Conservation (phyloP, 2,888 invertebrate genomes). For the Pammene fasciana region DNA sequence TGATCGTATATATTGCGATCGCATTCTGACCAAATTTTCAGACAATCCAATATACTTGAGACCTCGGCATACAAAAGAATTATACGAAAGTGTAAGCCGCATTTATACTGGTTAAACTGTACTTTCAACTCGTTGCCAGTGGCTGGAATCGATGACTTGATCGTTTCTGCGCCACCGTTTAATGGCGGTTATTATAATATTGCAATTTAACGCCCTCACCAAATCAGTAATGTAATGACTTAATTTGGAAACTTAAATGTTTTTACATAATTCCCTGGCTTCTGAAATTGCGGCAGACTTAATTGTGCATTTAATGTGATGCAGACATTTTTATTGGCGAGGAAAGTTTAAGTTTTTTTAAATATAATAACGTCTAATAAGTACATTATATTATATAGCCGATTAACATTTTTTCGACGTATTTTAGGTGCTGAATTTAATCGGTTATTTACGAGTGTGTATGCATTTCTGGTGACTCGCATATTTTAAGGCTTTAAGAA, state of each 20-base stretch:
- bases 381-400: conserved; percentile 11
- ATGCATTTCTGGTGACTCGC: neutral
- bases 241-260: conserved; percentile 62
- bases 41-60: neutral
- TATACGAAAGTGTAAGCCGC: neutral
- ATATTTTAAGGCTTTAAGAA: too few relatives aligned
- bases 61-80: neutral
- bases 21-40: neutral
- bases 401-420: neutral
- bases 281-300: conserved; percentile 58
- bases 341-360: conserved; percentile 17
- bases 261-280: conserved; percentile 55
- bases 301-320: conserved; percentile 48
- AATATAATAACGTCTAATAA: conserved; percentile 8
- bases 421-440: conserved; percentile 1
- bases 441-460: neutral
- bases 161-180: conserved; percentile 60
- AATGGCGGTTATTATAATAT: conserved; percentile 68
- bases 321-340: conserved; percentile 22
- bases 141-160: conserved; percentile 25
- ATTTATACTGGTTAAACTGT: neutral
- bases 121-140: neutral
- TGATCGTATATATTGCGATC: neutral
- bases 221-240: conserved; percentile 77
- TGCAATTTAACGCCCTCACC: conserved; percentile 73